These are phyloP conservation scores for Telmatochromis brachygnathus DNA, from an alignment of 2,113 vertebrate species.

Conservation along the genomic window DNA sequence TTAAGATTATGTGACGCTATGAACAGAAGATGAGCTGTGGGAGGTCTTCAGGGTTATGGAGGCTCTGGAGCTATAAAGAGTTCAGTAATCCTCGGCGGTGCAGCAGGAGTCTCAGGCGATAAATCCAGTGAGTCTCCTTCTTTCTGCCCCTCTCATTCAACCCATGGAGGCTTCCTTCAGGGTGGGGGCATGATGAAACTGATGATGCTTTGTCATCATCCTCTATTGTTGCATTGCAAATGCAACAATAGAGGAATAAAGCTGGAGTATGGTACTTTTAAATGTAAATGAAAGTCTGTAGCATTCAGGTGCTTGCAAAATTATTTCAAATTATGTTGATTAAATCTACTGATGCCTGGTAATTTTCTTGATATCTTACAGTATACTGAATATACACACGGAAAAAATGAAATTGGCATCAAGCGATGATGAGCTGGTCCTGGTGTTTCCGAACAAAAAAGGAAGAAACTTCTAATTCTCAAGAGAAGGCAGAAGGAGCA, in stretches of 20 bases:
- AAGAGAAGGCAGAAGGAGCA: not conserved
- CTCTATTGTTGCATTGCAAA: constrained; percentile 27
- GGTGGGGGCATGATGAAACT: not conserved
- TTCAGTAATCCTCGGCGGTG: constrained; percentile 31
- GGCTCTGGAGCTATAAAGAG: constrained; percentile 9
- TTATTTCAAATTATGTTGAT: not conserved
- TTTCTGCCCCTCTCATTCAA: constrained; percentile 2
- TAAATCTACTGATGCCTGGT: not conserved
- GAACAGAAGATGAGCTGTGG: constrained; percentile 5
- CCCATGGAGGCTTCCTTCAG: not conserved
- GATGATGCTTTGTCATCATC: constrained; percentile 31
- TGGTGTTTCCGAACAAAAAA: not conserved
- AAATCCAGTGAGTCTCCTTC: constrained; percentile 14
- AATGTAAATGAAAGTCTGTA: not conserved
- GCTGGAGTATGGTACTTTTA: not conserved
- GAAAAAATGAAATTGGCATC: not conserved
- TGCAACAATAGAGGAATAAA: not conserved
- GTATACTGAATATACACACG: not conserved
- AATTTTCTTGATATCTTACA: not conserved
- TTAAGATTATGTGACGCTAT: not conserved
- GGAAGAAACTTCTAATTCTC: not conserved
- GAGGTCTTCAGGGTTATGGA: not conserved
- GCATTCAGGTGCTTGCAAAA: not conserved
- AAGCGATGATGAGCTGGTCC: not conserved
- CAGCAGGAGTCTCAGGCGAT: constrained; percentile 19